Evolutionary conservation across 2,888 invertebrate genomes (phyloP), one percentile per base, ranked within the genome.

Genomic region (Drosophila infuscata): DNA sequence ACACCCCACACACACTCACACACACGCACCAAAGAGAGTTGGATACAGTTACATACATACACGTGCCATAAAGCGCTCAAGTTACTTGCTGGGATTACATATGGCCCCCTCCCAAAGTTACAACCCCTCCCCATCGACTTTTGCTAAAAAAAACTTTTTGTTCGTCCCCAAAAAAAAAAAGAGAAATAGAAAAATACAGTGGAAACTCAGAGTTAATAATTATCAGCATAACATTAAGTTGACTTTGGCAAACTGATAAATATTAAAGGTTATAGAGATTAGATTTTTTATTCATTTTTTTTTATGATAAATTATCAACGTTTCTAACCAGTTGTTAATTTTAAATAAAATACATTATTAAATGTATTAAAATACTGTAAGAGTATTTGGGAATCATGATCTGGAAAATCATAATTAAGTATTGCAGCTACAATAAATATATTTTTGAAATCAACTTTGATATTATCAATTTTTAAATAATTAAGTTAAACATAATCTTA

Each of bases 21-120:
- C 69, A 53, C 49, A 52, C 68, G 51, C 64, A 71, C 57, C 56
- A 3, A n/a, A 68, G 74, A 64, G 77, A 61, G 57, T 41, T 77
- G 35, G 67, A 41, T 62, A 59, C 68, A 58, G 72, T 70, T 60
- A 73, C 68, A 67, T 57, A 35, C 76, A 76, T 67, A 35, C 76
- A 76, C 76, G 83, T 77, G 85, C 83, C 83, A 81, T 88, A 83
- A 81, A 79, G 88, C 74, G 86, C 86, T 85, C 79, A 88, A 85
- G 88, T 85, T 85, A 75, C 84, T 85, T 63, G 88, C 88, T 58
- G 74, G 81, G 85, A 88, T 82, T 85, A 85, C 79, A 70, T 59
- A 61, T 48, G 61, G 59, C 46, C 41, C 38, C 38, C 7, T 9
- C 35, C 12, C 38, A n/a, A 5, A 35, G 51, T 17, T 48, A 8